phyloP scores from a whole-genome alignment of 2,797 vertebrate genomes.

The Mionectes olivaceus region DNA sequence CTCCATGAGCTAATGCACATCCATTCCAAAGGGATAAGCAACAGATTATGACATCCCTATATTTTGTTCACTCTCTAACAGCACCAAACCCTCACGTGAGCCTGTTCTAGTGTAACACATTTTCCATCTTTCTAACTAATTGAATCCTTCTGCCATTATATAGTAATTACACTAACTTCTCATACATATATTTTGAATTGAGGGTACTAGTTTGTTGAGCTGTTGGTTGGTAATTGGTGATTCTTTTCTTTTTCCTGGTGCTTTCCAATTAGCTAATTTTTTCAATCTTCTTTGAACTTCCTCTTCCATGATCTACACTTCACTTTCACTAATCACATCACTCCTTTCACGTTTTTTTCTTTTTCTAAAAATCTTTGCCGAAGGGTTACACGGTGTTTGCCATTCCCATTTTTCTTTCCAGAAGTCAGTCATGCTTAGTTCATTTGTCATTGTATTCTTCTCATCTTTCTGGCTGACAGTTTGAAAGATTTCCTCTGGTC shows the following conservation, averaged over 20 bases:
- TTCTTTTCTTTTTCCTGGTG: neutral
- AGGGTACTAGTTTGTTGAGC: neutral
- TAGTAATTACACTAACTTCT: neutral
- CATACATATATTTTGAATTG: neutral
- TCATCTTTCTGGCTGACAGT: constrained; percentile 16
- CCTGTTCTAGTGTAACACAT: neutral
- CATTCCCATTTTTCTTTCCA: neutral
- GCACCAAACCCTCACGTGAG: neutral
- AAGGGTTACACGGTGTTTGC: neutral
- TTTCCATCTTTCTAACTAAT: neutral
- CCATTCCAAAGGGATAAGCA: neutral
- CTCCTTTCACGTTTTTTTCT: neutral
- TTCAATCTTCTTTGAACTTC: neutral
- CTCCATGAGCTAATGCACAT: neutral
- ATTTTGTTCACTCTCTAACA: neutral
- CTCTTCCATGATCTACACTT: neutral
- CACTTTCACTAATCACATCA: neutral
- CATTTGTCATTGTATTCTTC: constrained; percentile 17
- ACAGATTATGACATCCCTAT: neutral
- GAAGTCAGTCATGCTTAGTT: neutral
- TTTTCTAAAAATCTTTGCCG: neutral
- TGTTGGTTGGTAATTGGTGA: neutral
- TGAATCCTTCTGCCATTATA: neutral
- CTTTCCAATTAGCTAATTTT: neutral
- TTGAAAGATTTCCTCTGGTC: constrained; percentile 22